Evolutionary conservation across 1,140 invertebrate species (phyloP).

Genomic region (Lepidotrigona ventralis): DNA sequence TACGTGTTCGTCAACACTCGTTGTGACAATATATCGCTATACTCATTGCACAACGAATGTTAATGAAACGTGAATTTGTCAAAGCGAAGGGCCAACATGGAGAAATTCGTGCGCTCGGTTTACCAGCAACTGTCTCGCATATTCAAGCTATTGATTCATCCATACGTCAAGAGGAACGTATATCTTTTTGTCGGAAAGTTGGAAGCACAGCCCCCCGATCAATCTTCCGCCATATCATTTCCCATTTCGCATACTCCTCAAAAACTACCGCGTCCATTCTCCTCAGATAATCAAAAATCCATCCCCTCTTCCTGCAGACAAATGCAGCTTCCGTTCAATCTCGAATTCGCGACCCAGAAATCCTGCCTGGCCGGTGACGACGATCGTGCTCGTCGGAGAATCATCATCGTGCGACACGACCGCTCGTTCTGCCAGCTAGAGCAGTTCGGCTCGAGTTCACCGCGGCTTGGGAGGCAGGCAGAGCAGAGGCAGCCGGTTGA

Average conservation of each 20-base stretch:
- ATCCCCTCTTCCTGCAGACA: background rate
- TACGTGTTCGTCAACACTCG: no score
- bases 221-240: background rate
- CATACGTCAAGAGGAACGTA: no score
- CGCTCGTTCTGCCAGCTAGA: background rate
- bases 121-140: no score
- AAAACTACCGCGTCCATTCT: background rate
- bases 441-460: constrained; percentile 35
- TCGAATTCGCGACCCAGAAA: background rate
- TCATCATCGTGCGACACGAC: constrained; percentile 20
- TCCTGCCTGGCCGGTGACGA: background rate
- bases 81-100: no score
- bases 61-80: no score
- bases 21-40: no score
- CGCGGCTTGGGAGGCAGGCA: background rate
- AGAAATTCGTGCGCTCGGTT: no score
- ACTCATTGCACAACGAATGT: no score
- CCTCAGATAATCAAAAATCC: background rate
- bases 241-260: background rate
- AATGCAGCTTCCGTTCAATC: background rate
- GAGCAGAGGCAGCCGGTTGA: background rate
- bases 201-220: background rate
- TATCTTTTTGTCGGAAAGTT: background rate
- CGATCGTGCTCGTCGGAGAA: background rate
- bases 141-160: no score